A percentile compares a stretch with the other conserved stretches of the same genome.
Conservation (phyloP, 2,888 invertebrate genomes). For the Pammene aurita region DNA sequence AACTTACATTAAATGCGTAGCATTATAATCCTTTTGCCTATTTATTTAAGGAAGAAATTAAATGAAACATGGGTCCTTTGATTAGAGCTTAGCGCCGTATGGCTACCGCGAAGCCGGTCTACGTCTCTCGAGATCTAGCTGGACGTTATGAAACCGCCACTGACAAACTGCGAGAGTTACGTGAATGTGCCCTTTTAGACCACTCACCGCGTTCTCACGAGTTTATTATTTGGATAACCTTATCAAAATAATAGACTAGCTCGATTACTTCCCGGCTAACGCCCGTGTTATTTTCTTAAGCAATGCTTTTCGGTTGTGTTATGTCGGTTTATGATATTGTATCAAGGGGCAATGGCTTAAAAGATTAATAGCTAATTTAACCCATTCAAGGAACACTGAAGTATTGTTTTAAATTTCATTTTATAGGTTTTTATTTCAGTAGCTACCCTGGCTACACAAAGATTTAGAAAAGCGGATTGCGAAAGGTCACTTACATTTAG, state of each 20-base stretch:
- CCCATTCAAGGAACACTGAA: neutral
- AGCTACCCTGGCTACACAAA: neutral
- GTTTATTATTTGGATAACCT: slow-evolving; percentile 25
- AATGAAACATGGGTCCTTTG: slow-evolving; percentile 61
- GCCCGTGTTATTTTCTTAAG: neutral
- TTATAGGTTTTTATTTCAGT: neutral
- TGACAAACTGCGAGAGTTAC: slow-evolving; percentile 58
- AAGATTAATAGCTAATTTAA: too few relatives aligned
- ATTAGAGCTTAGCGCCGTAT: slow-evolving; percentile 56
- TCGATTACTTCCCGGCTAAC: slow-evolving; percentile 22
- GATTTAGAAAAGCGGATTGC: neutral
- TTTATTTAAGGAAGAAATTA: slow-evolving; percentile 68
- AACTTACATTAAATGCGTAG: slow-evolving; percentile 57
- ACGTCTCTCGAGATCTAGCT: slow-evolving; percentile 51
- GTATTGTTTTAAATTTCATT: neutral
- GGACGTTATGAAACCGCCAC: slow-evolving; percentile 69
- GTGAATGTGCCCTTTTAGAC: slow-evolving; percentile 38
- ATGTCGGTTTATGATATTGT: too few relatives aligned
- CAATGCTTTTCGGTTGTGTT: neutral
- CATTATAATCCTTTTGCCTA: slow-evolving; percentile 72
- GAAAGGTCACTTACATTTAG: neutral
- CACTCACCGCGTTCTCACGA: slow-evolving; percentile 28
- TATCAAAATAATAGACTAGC: slow-evolving; percentile 18
- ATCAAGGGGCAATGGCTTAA: too few relatives aligned
- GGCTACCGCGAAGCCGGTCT: slow-evolving; percentile 58